Base-by-base conservation (phyloP, 2,113 vertebrate species). In the Orthonyx spaldingii region DNA sequence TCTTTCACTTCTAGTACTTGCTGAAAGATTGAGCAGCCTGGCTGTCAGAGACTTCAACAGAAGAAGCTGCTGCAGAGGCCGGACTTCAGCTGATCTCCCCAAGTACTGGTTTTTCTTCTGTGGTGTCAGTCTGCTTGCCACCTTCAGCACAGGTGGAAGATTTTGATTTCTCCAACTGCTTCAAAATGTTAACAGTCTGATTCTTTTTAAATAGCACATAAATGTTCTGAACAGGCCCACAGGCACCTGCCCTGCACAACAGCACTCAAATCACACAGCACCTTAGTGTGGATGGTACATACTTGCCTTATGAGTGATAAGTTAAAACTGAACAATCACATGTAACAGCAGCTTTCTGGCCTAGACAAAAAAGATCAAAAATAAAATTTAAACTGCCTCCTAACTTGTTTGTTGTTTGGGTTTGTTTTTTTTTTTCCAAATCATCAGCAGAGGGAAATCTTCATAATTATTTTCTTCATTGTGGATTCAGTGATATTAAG, bases 1-100 rank as follows among this genome's bases (percentile, higher is more conserved):
- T 50, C 63, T 92, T 94, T 76, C 59, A 65, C 93, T 85, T 96
- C 77, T 66, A 95, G 85, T 47, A 92, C 70, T 90, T 66, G 68
- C 61, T 82, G 89, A 90, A 94, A 88, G 89, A 87, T 5, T 26
- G 86, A 90, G 68, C 64, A 86, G 74, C 64, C 42, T 63, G 60
- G 35, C 59, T 95, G 87, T 35, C 91, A 93, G 68, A 66, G 22
- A 70, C 61, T 72, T 79, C 42, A 70, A 53, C 60, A 59, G 49
- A 82, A 63, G 63, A 35, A 87, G 63, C n/a, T 91, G 75, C 68
- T 35, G 68, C 55, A 87, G 80, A 90, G 41, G 57, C n/a, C 21
- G 47, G 32, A 39, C 18, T 49, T 44, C 14, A 61, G 56, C 41
- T 65, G 68, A 63, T 70, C 18, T 87, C 50, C 81, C 39, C 3